Conservation (phyloP, 37 sponge, comb jelly and placozoan species). For the Hexactinellida sp. region DNA sequence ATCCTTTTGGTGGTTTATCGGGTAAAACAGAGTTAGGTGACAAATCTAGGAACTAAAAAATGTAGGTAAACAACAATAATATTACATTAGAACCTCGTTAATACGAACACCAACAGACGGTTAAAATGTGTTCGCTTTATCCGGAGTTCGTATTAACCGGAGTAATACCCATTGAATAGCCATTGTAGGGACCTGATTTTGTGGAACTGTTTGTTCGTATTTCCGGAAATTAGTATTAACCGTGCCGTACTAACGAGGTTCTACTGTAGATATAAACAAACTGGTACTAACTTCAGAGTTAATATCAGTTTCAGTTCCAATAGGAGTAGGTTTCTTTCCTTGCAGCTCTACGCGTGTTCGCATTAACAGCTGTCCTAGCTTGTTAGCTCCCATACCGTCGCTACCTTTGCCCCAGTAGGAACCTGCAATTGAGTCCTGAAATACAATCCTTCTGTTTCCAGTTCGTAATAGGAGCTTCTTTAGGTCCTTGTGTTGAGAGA, state of each 20-base stretch:
- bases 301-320: background rate
- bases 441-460: background rate
- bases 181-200: too few species aligned
- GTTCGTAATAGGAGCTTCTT: background rate
- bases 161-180: too few species aligned
- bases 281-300: background rate
- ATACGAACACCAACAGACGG: too few species aligned
- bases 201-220: too few species aligned
- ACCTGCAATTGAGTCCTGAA: background rate
- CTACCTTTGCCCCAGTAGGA: constrained; percentile 7
- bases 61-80: background rate
- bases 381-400: background rate
- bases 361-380: constrained; percentile 7
- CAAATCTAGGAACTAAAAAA: background rate
- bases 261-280: background rate
- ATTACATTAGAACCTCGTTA: background rate
- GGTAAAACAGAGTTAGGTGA: background rate
- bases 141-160: too few species aligned
- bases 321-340: background rate
- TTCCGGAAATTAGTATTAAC: too few species aligned
- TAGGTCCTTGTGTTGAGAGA: constrained; percentile 12
- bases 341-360: background rate
- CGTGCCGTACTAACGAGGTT: background rate
- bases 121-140: too few species aligned
- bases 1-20: background rate